A percentile compares a stretch with the other conserved stretches of the same genome.
Conservation (phyloP, 92 coral and sea anemone genomes). For the Heliopora coerulea region DNA sequence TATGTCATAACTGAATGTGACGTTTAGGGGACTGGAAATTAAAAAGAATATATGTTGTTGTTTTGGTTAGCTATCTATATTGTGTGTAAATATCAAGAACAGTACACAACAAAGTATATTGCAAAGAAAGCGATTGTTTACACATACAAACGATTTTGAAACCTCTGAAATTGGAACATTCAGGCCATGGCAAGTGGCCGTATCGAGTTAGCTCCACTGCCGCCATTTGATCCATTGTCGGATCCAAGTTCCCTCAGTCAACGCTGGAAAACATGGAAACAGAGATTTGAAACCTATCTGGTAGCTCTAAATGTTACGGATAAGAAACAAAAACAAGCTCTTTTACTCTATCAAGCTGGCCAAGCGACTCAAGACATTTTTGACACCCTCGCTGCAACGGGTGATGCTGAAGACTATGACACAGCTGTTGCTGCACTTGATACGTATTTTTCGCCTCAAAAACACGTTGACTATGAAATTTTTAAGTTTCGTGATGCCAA, state of each 20-base stretch:
- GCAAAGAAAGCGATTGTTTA: no score
- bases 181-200: conserved; percentile 28
- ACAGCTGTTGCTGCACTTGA: conserved; percentile 28
- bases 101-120: no score
- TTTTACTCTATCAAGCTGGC: conserved; percentile 26
- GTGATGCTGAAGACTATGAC: not conserved
- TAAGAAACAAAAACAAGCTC: conserved; percentile 30
- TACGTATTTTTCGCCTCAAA: conserved; percentile 37
- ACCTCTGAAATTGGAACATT: no score
- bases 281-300: conserved; percentile 17
- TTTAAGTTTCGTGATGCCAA: not conserved
- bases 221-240: conserved; percentile 4
- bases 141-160: no score
- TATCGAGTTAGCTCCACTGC: conserved; percentile 16
- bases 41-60: no score
- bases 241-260: conserved; percentile 37
- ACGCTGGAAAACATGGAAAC: conserved; percentile 31
- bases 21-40: no score
- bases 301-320: conserved; percentile 23
- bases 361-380: conserved; percentile 28
- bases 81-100: no score
- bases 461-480: conserved; percentile 38
- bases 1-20: no score
- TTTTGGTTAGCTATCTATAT: no score
- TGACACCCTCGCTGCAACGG: conserved; percentile 14